phyloP scores from a whole-genome alignment of 2,888 invertebrate genomes.

The Bugulina stolonifera region DNA sequence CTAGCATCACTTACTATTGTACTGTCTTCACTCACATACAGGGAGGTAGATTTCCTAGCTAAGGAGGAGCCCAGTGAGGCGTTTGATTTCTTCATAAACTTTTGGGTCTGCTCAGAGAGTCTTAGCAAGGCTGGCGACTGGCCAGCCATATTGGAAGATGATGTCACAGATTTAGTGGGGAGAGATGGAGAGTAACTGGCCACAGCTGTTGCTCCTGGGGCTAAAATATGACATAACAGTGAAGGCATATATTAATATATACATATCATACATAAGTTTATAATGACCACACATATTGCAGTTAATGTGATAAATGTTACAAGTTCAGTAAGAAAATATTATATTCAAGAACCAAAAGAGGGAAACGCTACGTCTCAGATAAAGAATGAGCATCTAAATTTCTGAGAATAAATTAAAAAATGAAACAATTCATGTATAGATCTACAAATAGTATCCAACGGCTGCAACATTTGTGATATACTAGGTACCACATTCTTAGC shows the following conservation, averaged over 20 bases:
- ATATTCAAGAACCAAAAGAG: too few relatives aligned
- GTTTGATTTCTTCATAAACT: neutral
- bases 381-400: too few relatives aligned
- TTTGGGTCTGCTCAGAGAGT: neutral
- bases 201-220: neutral
- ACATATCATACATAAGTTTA: neutral
- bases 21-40: conserved; percentile 1
- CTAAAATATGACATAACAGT: neutral
- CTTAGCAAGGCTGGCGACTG: conserved; percentile 4
- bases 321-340: too few relatives aligned
- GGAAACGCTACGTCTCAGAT: too few relatives aligned
- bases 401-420: too few relatives aligned
- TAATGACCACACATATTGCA: too few relatives aligned
- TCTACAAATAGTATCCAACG: too few relatives aligned
- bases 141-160: neutral
- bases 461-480: too few relatives aligned
- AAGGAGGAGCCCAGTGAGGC: too few relatives aligned
- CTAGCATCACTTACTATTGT: conserved; percentile 6
- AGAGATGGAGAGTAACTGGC: neutral
- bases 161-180: neutral
- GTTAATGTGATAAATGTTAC: too few relatives aligned
- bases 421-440: too few relatives aligned
- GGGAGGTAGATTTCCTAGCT: neutral
- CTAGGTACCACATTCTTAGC: too few relatives aligned
- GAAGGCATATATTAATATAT: neutral